A percentile compares a stretch with the other conserved stretches of the same genome.
These are phyloP conservation scores for Ligdia adustata DNA, from an alignment of 2,888 invertebrate species.

Conservation along the genomic window DNA sequence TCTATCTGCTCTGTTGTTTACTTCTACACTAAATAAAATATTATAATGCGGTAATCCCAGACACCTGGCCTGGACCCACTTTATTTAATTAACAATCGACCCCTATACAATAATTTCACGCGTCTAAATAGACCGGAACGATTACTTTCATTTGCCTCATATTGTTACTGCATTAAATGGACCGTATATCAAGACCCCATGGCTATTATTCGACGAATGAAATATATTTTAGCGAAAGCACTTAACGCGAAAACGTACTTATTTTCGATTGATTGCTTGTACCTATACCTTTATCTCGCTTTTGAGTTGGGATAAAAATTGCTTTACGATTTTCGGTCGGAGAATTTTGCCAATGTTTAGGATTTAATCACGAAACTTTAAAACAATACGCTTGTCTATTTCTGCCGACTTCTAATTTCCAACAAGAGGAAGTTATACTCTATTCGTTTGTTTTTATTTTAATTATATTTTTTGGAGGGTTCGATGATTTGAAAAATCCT, in stretches of 20 bases:
- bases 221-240: conserved; percentile 32
- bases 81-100: conserved; percentile 25
- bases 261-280: conserved; percentile 29
- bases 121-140: conserved; percentile 43
- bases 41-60: too few relatives aligned
- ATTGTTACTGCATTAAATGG: conserved; percentile 57
- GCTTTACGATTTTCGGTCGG: conserved; percentile 1
- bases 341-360: too few relatives aligned
- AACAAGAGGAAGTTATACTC: too few relatives aligned
- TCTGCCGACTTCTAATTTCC: too few relatives aligned
- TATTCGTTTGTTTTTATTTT: too few relatives aligned
- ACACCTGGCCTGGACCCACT: conserved; percentile 17
- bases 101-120: conserved; percentile 33
- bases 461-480: too few relatives aligned
- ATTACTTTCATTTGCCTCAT: conserved; percentile 52
- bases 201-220: conserved; percentile 44
- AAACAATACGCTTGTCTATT: too few relatives aligned
- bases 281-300: conserved; percentile 9
- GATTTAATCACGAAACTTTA: too few relatives aligned
- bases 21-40: too few relatives aligned
- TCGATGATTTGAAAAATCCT: too few relatives aligned
- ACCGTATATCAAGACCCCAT: conserved; percentile 51
- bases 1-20: too few relatives aligned
- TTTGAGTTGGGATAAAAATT: conserved; percentile 4
- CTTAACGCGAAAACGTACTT: conserved; percentile 29